Evolutionary conservation across 1,140 invertebrate genomes (phyloP), one percentile per base, ranked within the genome.

Genomic region (Samia ricini): DNA sequence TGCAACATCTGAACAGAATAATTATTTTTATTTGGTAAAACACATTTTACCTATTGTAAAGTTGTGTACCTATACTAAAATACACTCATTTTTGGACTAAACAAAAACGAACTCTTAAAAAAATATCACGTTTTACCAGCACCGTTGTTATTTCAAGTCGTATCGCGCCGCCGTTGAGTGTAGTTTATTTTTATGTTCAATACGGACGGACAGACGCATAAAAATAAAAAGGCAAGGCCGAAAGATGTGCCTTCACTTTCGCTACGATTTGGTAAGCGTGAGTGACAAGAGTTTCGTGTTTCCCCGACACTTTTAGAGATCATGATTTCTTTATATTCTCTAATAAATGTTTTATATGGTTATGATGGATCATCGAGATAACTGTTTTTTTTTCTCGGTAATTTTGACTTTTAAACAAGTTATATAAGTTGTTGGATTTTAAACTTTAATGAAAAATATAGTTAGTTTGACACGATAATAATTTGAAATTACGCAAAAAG

Each of bases 191-290:
- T 42, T 42, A 42, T 42, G 33, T 42, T 12, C 33, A 42, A 42
- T 15, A 42, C 33, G 33, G 33, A 42, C 33, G 33, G 33, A 42
- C 33, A 42, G 33, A 42, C 57, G 42, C 36, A 59, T 21, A 26
- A 49, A 50, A 59, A 42, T 50, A 59, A 59, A 59, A 59, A 50
- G 57, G 54, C 79, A 80, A 81, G 79, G 79, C 76, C 73, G 72
- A 62, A 67, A 71, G 64, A 75, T 65, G n/a, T n/a, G 71, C 76
- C 63, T 77, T 81, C 73, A 81, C 81, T 83, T 83, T 83, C 81
- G 72, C 79, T 68, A 70, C 69, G 56, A 65, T 76, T 71, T 66
- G 62, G 55, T 57, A 68, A 67, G 56, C 60, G 64, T 57, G 56
- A 64, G 56, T n/a, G 21, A 33, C 60, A 59, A 42, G 59, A 59